Conservation (phyloP, 2,113 vertebrate genomes). For the Rhipidura dahli region DNA sequence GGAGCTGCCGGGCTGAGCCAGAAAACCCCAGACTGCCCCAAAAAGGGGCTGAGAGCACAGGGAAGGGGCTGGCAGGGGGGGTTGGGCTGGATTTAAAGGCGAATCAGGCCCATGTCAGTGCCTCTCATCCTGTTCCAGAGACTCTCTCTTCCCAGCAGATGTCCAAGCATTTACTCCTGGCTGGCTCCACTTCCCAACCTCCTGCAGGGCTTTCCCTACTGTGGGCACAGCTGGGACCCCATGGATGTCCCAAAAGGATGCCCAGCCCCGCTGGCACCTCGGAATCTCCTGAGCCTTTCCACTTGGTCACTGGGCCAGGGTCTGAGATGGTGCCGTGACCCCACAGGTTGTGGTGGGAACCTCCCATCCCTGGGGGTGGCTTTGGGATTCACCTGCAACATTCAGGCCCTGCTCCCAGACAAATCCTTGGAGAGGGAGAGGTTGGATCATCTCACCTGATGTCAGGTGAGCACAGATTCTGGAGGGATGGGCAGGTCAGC, state of each 20-base stretch:
- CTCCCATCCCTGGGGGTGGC: fast-evolving
- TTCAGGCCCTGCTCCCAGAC: not conserved
- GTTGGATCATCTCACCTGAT: not conserved
- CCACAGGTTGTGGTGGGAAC: fast-evolving
- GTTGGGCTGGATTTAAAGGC: not conserved
- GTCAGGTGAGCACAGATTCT: not conserved
- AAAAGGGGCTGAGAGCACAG: not conserved
- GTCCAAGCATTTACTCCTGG: not conserved
- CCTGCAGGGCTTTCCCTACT: not conserved
- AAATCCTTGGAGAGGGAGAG: not conserved
- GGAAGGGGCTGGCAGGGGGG: fast-evolving
- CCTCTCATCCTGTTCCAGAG: not conserved
- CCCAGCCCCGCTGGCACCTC: not conserved
- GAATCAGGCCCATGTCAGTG: fast-evolving
- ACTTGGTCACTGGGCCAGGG: not conserved
- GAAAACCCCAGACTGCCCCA: not conserved
- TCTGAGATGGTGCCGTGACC: fast-evolving
- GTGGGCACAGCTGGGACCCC: not conserved
- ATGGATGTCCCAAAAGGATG: not conserved
- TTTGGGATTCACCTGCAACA: fast-evolving
- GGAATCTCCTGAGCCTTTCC: fast-evolving
- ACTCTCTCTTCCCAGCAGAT: not conserved
- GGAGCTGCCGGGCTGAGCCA: not conserved
- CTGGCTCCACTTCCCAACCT: not conserved
- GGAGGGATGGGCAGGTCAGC: not conserved